Evolutionary conservation across 1,140 invertebrate genomes (phyloP).

Genomic region (Pteromalus puparum): DNA sequence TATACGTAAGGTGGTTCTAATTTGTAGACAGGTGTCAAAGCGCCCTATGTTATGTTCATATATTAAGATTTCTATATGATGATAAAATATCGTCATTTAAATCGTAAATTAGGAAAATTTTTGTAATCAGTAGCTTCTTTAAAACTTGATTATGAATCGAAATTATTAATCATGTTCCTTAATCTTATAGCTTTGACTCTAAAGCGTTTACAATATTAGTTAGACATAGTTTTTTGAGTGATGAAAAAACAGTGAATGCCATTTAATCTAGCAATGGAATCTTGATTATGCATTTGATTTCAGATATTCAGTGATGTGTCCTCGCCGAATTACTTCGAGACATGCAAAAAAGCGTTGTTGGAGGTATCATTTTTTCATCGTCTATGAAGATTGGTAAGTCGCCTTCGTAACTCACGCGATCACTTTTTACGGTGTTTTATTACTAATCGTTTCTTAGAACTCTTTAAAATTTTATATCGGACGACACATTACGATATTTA

Average conservation of each 20-base stretch:
- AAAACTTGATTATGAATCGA: background rate
- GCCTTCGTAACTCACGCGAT: constrained; percentile 62
- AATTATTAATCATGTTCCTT: background rate
- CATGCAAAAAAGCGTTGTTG: constrained; percentile 21
- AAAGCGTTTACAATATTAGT: background rate
- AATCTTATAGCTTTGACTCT: background rate
- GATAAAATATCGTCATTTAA: background rate
- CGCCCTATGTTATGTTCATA: constrained; percentile 2
- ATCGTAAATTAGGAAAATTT: background rate
- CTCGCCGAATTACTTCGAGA: constrained; percentile 5
- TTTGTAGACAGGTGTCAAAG: constrained; percentile 54
- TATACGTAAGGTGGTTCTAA: constrained; percentile 73
- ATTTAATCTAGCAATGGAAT: constrained; percentile 4
- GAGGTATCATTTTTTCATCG: constrained; percentile 42
- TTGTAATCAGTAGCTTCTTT: background rate
- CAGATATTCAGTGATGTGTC: constrained; percentile 55
- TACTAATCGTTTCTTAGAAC: constrained; percentile 28
- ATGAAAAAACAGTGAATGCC: constrained; percentile 9
- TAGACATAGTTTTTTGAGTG: background rate
- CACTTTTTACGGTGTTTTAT: constrained; percentile 52
- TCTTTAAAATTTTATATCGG: constrained; percentile 23
- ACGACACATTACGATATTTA: constrained; percentile 30
- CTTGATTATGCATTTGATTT: constrained; percentile 51
- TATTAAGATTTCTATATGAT: background rate
- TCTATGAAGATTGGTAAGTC: constrained; percentile 67